phyloP scores from a whole-genome alignment of 2,113 vertebrate species.

The Paradisaea rubra region DNA sequence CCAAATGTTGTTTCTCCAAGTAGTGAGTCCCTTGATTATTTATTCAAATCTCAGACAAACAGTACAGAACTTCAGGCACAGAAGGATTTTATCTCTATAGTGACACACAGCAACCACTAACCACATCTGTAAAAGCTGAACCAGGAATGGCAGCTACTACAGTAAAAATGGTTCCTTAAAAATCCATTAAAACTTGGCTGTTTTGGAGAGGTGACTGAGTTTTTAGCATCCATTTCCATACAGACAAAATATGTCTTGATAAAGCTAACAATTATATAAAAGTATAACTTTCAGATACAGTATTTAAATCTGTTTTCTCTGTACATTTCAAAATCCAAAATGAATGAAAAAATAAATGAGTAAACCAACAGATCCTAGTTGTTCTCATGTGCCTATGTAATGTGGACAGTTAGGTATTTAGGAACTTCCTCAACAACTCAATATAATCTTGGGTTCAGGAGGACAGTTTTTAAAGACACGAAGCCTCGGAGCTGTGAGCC shows the following conservation, averaged over 20 bases:
- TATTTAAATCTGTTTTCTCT: neutral
- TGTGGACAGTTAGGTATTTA: neutral
- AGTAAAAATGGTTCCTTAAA: neutral
- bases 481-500: neutral
- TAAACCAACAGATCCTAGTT: neutral
- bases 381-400: neutral
- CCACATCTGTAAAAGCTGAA: neutral
- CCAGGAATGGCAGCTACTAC: neutral
- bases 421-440: neutral
- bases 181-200: neutral
- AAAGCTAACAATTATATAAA: rapidly evolving
- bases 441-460: neutral
- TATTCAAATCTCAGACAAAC: neutral
- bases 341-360: neutral
- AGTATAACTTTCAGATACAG: neutral
- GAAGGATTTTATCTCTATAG: neutral
- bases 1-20: neutral
- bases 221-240: neutral
- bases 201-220: neutral
- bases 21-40: neutral
- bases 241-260: neutral
- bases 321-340: neutral
- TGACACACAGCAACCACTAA: neutral
- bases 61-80: neutral
- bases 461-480: rapidly evolving